These are phyloP conservation scores for Mus musculus DNA, from an alignment of 2,113 vertebrate genomes.

Conservation along the genomic window GRCm39 chr2:27382001-27382500, in stretches of 20 bases:
- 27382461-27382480: not conserved
- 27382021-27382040: not conserved
- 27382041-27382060: not conserved
- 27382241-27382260: not conserved
- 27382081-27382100: not conserved
- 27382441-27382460: not conserved
- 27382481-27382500: not conserved
- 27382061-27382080: not conserved
- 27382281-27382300: rapidly evolving
- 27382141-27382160: too few relatives aligned
- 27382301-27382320: not conserved
- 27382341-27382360: too few relatives aligned
- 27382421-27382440: not conserved
- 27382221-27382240: not conserved
- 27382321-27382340: not conserved
- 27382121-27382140: too few relatives aligned
- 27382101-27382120: not conserved
- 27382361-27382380: not conserved
- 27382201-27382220: not conserved
- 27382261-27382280: too few relatives aligned
- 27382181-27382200: not conserved
- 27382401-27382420: not conserved
- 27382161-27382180: not conserved
- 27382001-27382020: not conserved
- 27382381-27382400: not conserved